Evolutionary conservation across 2,797 vertebrate species (phyloP), one percentile per base, ranked within the genome.

Genomic region (Psittacula echo): DNA sequence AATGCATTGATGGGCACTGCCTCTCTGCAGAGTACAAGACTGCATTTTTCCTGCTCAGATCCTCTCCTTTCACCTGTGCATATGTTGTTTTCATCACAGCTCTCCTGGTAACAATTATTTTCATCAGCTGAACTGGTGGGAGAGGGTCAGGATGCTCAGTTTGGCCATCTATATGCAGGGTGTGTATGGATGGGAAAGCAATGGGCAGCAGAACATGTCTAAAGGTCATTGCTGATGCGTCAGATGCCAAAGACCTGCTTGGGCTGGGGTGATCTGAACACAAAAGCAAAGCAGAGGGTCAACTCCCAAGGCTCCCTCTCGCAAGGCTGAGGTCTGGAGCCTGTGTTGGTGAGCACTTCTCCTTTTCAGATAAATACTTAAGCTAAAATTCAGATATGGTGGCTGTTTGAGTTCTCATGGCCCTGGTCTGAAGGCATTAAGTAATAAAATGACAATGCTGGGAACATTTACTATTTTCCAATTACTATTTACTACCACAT

Each of bases 1-100:
- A 58, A 61, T 2, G 37, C 62, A 27, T 30, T 1, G 1, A 30
- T 12, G n/a, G 51, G n/a, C 27, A 47, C 7, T 0, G 9, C 64
- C 56, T 61, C 37, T 24, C 10, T 7, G 34, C 34, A 12, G 51
- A 34, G 24, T 21, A 50, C 42, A 45, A n/a, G 14, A 26, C 11
- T 0, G 0, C n/a, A 7, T 22, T 66, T 84, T 54, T 71, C 68
- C 42, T 76, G 14, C 37, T 45, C 37, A 41, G n/a, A 56, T 66
- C 37, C 21, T 66, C 58, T 66, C 58, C 58, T 61, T 81, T 60
- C 60, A 30, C 37, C 51, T 29, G 5, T 29, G 64, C 0, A 1
- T 1, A 0, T 11, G 9, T 39, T 56, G 29, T 51, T 87, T 61
- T 66, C 60, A 41, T 22, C 75, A 42, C 16, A 15, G 58, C 11